These are phyloP conservation scores for Xyrichtys novacula DNA, from an alignment of 2,797 vertebrate genomes.

Conservation along the genomic window DNA sequence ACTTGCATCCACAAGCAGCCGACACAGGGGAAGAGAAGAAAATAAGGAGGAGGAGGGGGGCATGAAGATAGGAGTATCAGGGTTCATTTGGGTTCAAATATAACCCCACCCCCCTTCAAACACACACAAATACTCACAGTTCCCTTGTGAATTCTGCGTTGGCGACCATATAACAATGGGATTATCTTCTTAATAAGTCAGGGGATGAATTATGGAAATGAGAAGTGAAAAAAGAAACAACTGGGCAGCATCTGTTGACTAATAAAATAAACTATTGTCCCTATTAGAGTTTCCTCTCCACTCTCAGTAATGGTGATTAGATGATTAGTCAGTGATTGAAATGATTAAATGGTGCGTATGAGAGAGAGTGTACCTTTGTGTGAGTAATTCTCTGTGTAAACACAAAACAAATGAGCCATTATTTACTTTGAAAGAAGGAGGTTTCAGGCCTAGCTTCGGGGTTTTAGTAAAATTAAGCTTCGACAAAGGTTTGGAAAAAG, in stretches of 20 bases:
- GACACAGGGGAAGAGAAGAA: constrained; percentile 15
- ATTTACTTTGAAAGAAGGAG: not conserved
- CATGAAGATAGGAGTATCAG: constrained; percentile 35
- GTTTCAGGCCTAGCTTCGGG: not conserved
- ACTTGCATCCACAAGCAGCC: constrained; percentile 69
- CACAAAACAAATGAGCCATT: not conserved
- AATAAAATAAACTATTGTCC: constrained; percentile 62
- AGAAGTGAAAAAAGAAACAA: constrained; percentile 52
- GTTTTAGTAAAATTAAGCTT: no score
- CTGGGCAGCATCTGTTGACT: constrained; percentile 68
- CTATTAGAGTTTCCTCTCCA: constrained; percentile 26
- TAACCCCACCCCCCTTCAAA: constrained; percentile 48
- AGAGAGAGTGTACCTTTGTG: constrained; percentile 1
- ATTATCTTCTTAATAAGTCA: constrained; percentile 79
- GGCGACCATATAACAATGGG: constrained; percentile 63
- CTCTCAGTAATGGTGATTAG: constrained; percentile 56
- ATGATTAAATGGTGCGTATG: constrained; percentile 45
- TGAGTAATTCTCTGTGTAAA: not conserved
- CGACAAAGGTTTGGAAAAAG: not conserved
- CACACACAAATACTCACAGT: constrained; percentile 23
- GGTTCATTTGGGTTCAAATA: constrained; percentile 67
- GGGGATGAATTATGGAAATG: constrained; percentile 77
- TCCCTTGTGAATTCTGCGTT: constrained; percentile 58
- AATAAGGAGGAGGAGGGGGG: constrained; percentile 6
- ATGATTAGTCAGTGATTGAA: constrained; percentile 60